Conservation (phyloP, 2,888 invertebrate genomes). For the Pollenia angustigena region DNA sequence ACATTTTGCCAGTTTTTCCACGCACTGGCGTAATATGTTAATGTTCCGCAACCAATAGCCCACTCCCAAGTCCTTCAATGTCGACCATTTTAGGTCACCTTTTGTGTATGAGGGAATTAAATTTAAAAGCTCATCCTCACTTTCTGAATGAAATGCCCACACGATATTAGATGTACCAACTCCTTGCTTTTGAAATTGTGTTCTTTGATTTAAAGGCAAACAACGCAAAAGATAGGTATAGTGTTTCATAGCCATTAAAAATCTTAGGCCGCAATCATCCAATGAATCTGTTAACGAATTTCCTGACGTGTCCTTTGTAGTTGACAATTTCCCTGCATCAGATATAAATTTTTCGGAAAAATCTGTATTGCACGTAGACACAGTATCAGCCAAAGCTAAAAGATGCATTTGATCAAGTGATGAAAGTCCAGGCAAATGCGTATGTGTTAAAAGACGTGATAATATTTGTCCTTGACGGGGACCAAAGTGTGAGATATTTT, state of each 20-base stretch:
- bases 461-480: constrained; percentile 93
- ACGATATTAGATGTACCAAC: constrained; percentile 96
- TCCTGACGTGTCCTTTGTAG: constrained; percentile 87
- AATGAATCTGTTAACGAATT: constrained; percentile 90
- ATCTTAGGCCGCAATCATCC: constrained; percentile 98
- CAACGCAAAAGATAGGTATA: constrained; percentile 97
- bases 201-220: constrained; percentile 94
- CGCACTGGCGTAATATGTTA: constrained; percentile 91
- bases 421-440: constrained; percentile 96
- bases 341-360: constrained; percentile 92
- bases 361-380: constrained; percentile 95
- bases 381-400: constrained; percentile 98
- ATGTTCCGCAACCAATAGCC: constrained; percentile 98
- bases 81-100: constrained; percentile 94
- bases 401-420: constrained; percentile 99
- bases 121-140: constrained; percentile 96
- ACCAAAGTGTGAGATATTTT: constrained; percentile 93
- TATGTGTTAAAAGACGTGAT: constrained; percentile 96
- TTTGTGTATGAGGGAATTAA: constrained; percentile 95
- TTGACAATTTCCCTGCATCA: constrained; percentile 88
- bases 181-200: constrained; percentile 93
- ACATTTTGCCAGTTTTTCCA: constrained; percentile 97
- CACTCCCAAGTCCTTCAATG: constrained; percentile 94
- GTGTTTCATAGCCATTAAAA: constrained; percentile 98
- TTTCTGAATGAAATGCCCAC: constrained; percentile 99